Evolutionary conservation across 2,113 vertebrate species (phyloP).

Genomic region (Shinisaurus crocodilurus): DNA sequence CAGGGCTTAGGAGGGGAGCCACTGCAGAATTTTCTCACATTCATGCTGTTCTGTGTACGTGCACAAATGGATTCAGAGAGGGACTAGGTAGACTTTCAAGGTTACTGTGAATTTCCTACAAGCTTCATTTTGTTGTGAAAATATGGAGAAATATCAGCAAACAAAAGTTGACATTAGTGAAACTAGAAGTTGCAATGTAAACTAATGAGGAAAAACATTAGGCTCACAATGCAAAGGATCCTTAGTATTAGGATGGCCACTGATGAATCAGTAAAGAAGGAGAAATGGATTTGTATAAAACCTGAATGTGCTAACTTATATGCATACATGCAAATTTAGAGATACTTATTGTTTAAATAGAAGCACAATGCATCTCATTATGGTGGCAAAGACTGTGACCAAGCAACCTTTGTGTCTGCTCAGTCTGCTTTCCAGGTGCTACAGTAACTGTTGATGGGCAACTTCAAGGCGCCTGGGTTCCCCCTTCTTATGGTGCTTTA

Average conservation of each 20-base stretch:
- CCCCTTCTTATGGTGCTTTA: not conserved
- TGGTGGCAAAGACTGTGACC: no score
- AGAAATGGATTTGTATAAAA: no score
- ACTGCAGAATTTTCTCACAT: not conserved
- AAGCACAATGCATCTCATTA: no score
- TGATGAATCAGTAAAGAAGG: no score
- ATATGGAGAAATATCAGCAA: not conserved
- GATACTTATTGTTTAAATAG: no score
- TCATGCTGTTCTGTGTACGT: not conserved
- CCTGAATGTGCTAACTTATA: no score
- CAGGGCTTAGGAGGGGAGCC: not conserved
- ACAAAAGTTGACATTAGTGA: not conserved
- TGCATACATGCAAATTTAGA: no score
- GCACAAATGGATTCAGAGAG: not conserved
- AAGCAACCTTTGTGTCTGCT: no score
- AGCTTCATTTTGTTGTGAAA: not conserved
- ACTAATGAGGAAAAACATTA: not conserved
- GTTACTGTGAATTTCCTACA: not conserved
- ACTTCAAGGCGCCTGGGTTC: no score
- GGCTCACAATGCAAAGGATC: not conserved
- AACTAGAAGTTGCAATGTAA: not conserved
- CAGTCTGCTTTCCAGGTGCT: no score
- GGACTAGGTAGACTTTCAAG: not conserved
- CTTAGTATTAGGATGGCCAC: not conserved
- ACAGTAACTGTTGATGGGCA: no score